Conservation (phyloP, 2,888 invertebrate species). For the Stegana nigrithorax region DNA sequence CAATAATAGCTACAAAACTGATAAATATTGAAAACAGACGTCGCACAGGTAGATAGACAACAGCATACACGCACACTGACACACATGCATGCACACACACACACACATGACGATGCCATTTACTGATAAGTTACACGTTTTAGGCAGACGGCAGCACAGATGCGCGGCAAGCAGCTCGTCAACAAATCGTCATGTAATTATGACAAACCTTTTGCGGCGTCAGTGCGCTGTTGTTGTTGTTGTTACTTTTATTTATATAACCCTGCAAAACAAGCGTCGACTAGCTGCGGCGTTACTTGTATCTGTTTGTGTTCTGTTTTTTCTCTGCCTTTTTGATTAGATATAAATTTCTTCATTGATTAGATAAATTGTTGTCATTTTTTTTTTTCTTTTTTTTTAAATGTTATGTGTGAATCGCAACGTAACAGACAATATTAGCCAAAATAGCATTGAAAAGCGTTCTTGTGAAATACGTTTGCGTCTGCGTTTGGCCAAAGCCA, state of each 20-base stretch:
- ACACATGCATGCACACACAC: not conserved
- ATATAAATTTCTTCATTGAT: slow-evolving; percentile 62
- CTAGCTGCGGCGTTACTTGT: slow-evolving; percentile 23
- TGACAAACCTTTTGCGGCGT: not conserved
- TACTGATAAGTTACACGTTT: slow-evolving; percentile 15
- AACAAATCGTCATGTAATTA: slow-evolving; percentile 1
- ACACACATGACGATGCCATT: not conserved
- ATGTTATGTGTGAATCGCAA: no score
- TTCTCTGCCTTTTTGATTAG: slow-evolving; percentile 48
- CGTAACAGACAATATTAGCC: no score
- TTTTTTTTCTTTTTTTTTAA: no score
- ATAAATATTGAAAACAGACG: slow-evolving; percentile 19
- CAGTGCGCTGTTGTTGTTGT: no score
- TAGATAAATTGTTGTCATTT: slow-evolving; percentile 48
- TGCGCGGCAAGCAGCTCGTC: not conserved
- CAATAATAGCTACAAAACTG: slow-evolving; percentile 3
- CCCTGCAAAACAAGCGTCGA: slow-evolving; percentile 15
- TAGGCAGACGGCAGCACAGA: not conserved
- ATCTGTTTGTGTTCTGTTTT: slow-evolving; percentile 24
- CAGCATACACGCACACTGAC: not conserved
- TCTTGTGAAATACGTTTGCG: not conserved
- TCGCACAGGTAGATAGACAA: not conserved
- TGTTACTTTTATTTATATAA: not conserved
- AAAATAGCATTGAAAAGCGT: no score
- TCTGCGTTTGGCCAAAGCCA: not conserved